Base-by-base conservation (phyloP, 1,140 invertebrate genomes). In the Charaxes varanes region DNA sequence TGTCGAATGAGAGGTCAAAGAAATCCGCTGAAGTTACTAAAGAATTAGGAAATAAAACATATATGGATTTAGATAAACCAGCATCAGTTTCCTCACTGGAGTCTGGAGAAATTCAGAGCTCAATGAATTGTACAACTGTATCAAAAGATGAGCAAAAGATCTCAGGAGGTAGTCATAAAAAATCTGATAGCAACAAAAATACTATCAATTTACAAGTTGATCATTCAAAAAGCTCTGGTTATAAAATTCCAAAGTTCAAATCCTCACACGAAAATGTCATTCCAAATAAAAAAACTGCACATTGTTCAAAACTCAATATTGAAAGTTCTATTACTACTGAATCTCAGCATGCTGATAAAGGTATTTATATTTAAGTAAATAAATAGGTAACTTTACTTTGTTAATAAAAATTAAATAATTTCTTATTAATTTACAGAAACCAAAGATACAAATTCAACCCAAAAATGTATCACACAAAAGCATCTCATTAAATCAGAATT, bases 351-450 rank as follows among this genome's bases (percentile, higher is more conserved):
- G n/a, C n/a, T n/a, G n/a, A n/a, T n/a, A n/a, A n/a, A n/a, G n/a
- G n/a, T n/a, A n/a, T n/a, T n/a, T n/a, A n/a, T n/a, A n/a, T n/a
- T n/a, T n/a, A n/a, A n/a, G n/a, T n/a, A n/a, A n/a, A n/a, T n/a
- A n/a, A n/a, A n/a, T n/a, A n/a, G n/a, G n/a, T n/a, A n/a, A n/a
- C n/a, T n/a, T n/a, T n/a, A n/a, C n/a, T n/a, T n/a, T n/a, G n/a
- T n/a, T n/a, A n/a, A n/a, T n/a, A n/a, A n/a, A n/a, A n/a, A n/a
- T n/a, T 31, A 30, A 12, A 3, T 41, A n/a, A 13, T 36, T 38
- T 21, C 2, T 19, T 31, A n/a, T n/a, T n/a, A n/a, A n/a, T 44
- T 71, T 64, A 13, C 55, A 81, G 77, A 78, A 69, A 77, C 74
- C 18, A 69, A 32, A 27, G 19, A 48, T 15, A 68, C 41, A 11